phyloP scores from a whole-genome alignment of 2,888 invertebrate species.

The Drosophila differens region DNA sequence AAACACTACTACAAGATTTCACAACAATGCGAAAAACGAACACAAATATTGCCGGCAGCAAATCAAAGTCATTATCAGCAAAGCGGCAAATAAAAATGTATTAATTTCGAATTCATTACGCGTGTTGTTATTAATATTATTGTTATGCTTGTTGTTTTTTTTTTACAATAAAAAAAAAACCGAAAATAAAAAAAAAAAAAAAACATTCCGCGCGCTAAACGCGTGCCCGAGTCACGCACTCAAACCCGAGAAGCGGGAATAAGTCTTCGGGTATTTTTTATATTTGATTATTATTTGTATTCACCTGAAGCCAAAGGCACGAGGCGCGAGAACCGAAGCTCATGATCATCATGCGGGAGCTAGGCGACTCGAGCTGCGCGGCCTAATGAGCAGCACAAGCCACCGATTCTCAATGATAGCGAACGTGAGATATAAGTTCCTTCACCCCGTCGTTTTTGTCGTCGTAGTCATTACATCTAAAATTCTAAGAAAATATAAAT shows the following conservation, averaged over 20 bases:
- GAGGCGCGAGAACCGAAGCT: constrained; percentile 11
- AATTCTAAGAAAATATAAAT: neutral
- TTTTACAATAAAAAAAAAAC: constrained; percentile 6
- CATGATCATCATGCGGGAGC: constrained; percentile 39
- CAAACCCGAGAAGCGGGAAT: constrained; percentile 41
- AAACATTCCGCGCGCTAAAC: constrained; percentile 43
- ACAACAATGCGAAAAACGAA: constrained; percentile 44
- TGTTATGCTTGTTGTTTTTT: constrained; percentile 10
- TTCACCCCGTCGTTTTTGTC: constrained; percentile 36
- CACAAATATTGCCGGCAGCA: constrained; percentile 31
- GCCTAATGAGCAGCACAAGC: constrained; percentile 41
- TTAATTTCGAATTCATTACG: constrained; percentile 70
- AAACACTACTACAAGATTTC: constrained; percentile 46
- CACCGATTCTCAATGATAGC: constrained; percentile 1
- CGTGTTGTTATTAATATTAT: constrained; percentile 49
- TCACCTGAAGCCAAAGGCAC: constrained; percentile 41
- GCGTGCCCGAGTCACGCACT: constrained; percentile 73
- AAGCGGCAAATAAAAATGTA: constrained; percentile 62
- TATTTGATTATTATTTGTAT: neutral
- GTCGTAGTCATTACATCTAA: neutral
- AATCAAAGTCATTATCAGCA: constrained; percentile 64
- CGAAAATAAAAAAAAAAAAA: neutral
- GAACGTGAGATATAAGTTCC: constrained; percentile 32
- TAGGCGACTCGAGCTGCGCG: constrained; percentile 1
- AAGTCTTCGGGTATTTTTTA: constrained; percentile 28